A percentile compares a stretch with the other conserved stretches of the same genome.
phyloP scores from a whole-genome alignment of 2,888 invertebrate species.

The Cephus pulcher region DNA sequence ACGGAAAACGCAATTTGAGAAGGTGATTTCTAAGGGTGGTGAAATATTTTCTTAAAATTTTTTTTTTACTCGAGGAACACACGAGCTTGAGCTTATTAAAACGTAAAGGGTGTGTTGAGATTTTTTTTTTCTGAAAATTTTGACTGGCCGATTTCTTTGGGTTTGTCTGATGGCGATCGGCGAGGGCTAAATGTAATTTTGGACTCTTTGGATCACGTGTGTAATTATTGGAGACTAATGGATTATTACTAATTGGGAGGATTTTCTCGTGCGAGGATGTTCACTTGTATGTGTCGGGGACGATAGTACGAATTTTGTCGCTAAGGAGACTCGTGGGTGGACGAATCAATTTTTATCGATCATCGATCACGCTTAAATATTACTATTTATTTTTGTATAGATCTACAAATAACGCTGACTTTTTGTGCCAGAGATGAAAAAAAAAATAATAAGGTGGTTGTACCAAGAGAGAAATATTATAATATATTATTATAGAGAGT shows the following conservation, averaged over 20 bases:
- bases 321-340: neutral
- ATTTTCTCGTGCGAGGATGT: neutral
- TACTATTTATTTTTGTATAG: slow-evolving; percentile 65
- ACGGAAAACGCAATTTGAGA: neutral
- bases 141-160: neutral
- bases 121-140: neutral
- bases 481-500: slow-evolving; percentile 40
- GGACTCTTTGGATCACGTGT: neutral
- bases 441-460: slow-evolving; percentile 28
- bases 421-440: slow-evolving; percentile 54
- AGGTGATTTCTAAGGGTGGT: neutral
- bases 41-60: neutral
- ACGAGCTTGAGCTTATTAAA: neutral
- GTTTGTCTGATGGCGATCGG: neutral
- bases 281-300: neutral
- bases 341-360: neutral
- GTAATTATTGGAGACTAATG: neutral
- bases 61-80: neutral
- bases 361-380: slow-evolving; percentile 45
- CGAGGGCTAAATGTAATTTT: neutral
- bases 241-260: neutral
- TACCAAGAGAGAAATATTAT: slow-evolving; percentile 34
- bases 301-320: neutral
- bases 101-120: neutral
- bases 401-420: slow-evolving; percentile 57